Evolutionary conservation across 1,140 invertebrate species (phyloP), one percentile per base, ranked within the genome.

Genomic region (Berghia stephanieae): DNA sequence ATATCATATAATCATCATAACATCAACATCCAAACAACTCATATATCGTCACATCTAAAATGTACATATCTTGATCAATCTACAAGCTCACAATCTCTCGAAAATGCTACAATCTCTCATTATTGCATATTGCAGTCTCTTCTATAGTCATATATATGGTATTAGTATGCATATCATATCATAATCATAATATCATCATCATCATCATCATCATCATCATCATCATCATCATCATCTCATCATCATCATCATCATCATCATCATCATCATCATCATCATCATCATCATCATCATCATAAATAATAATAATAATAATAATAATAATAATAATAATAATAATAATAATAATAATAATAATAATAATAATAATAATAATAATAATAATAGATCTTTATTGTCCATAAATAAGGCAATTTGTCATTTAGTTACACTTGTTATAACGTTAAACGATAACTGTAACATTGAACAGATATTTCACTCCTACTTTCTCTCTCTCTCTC

Each of bases 161-260:
- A 13, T 13, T 52, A 13, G 46, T 52, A 13, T 16, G 13, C 46
- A 52, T 52, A 13, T 16, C 24, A 13, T 16, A 13, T 24, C 13
- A 16, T 24, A 52, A 16, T 52, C 13, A 16, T 24, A 52, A 13
- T 24, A 52, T 52, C 46, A 52, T 52, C 46, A 52, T 52, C 46
- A 52, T 52, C 46, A 52, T 52, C 46, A 52, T 52, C 46, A 52
- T 52, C 46, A 52, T 52, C 46, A 52, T 52, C 46, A 52, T 52
- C 46, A 52, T 52, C 46, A 52, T 52, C 46, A 52, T 52, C 46
- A 52, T 52, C 46, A 52, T 52, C 46, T 63, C 60, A 63, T 63
- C 60, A 13, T 63, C 60, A 8, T 63, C 60, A 63, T 63, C 24
- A 63, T 27, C 24, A 13, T 27, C 60, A 67, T 67, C 34, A 24